A percentile compares a stretch with the other conserved stretches of the same genome.
Conservation (phyloP, 2,888 invertebrate species). For the Cenopis cana region DNA sequence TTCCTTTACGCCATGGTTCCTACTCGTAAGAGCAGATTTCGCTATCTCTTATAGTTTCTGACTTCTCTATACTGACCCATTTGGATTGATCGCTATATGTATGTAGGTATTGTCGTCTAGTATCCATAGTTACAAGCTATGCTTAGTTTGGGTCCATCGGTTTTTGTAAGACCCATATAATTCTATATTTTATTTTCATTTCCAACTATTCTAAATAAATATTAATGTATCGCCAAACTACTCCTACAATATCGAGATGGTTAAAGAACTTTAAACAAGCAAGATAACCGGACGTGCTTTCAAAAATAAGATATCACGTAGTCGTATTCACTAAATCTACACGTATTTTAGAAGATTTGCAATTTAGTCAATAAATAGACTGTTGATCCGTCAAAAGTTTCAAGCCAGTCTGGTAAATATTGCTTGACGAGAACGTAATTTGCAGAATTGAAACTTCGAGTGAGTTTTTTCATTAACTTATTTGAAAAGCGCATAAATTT, state of each 20-base stretch:
- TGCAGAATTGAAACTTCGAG: slow-evolving; percentile 19
- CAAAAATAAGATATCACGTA: neutral
- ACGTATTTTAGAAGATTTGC: neutral
- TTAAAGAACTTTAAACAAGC: neutral
- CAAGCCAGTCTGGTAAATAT: slow-evolving; percentile 10
- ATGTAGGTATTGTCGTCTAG: no score
- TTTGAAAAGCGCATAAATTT: slow-evolving; percentile 19
- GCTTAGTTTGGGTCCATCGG: no score
- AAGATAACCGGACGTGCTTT: neutral
- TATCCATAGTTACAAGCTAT: no score
- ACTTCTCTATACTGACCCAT: no score
- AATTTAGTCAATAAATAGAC: neutral
- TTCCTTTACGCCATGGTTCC: no score
- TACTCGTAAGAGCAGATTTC: no score
- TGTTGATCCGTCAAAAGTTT: slow-evolving; percentile 10
- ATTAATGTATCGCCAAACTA: neutral
- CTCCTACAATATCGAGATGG: neutral
- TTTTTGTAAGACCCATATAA: no score
- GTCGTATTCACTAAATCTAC: slow-evolving; percentile 8
- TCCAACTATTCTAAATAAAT: neutral
- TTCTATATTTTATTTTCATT: no score
- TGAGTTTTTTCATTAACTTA: slow-evolving; percentile 29
- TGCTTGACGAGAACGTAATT: slow-evolving; percentile 21
- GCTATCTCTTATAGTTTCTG: no score
- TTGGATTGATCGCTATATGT: no score